Evolutionary conservation across 2,797 vertebrate species (phyloP).

Genomic region (Spondyliosoma cantharus): DNA sequence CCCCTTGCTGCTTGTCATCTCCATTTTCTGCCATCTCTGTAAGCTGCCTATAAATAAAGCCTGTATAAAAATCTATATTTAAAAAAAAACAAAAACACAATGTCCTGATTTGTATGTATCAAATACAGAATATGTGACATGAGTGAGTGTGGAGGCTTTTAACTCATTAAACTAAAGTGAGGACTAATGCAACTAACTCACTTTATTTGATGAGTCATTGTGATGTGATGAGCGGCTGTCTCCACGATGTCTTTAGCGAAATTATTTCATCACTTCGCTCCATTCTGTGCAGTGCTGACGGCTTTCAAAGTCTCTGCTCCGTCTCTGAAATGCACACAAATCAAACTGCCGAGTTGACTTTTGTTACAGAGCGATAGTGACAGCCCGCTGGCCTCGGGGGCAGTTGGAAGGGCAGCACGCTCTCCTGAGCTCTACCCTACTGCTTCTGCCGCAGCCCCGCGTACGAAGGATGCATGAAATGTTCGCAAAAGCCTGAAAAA

Average conservation of each 20-base stretch:
- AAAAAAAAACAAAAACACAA: neutral
- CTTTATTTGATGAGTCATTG: neutral
- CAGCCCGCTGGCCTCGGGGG: constrained; percentile 66
- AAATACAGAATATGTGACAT: neutral
- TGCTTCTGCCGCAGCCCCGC: constrained; percentile 60
- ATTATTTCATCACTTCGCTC: constrained; percentile 10
- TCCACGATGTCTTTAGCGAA: neutral
- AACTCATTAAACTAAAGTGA: neutral
- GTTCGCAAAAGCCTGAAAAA: constrained; percentile 57
- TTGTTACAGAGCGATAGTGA: constrained; percentile 71
- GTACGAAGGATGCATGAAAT: constrained; percentile 69
- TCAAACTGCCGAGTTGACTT: constrained; percentile 62
- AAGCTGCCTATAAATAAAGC: no score
- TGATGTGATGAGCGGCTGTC: neutral
- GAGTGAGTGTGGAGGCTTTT: neutral
- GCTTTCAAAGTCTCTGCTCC: constrained; percentile 23
- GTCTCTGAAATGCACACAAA: constrained; percentile 61
- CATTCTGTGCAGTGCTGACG: constrained; percentile 24
- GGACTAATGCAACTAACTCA: neutral
- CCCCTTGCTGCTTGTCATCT: no score
- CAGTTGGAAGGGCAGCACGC: constrained; percentile 66
- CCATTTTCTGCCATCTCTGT: no score
- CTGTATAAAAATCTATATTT: no score
- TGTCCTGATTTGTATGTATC: neutral
- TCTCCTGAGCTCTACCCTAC: constrained; percentile 66